Percentiles rank a stretch among this genome's conserved stretches.
Evolutionary conservation across 2,888 invertebrate genomes (phyloP).

Genomic region (Mayetiola destructor): DNA sequence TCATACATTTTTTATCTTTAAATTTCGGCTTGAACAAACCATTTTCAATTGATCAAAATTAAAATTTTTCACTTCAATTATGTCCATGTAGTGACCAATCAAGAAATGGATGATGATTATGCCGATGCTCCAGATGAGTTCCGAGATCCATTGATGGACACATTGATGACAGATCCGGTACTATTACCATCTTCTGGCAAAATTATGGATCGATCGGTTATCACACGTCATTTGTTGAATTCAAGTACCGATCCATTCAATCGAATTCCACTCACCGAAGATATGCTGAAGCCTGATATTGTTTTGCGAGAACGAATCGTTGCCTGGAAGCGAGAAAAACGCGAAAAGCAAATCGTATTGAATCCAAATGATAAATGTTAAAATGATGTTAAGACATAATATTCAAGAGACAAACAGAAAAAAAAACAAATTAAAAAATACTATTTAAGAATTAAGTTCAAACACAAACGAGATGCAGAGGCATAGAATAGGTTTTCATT

Average conservation of each 20-base stretch:
- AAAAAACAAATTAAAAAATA: no score
- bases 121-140: conserved; percentile 95
- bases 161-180: conserved; percentile 92
- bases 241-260: conserved; percentile 97
- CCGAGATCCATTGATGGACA: conserved; percentile 93
- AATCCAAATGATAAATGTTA: conserved; percentile 7
- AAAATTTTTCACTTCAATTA: conserved; percentile 19
- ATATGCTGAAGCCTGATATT: conserved; percentile 69
- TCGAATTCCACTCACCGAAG: conserved; percentile 84
- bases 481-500: neutral
- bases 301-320: conserved; percentile 77
- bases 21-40: neutral
- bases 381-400: no score
- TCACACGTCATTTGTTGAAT: conserved; percentile 84
- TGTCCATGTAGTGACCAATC: conserved; percentile 49
- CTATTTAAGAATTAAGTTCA: no score
- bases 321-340: conserved; percentile 72
- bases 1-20: conserved; percentile 8
- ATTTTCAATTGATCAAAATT: no score
- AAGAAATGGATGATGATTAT: conserved; percentile 79
- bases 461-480: neutral
- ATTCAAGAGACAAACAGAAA: neutral
- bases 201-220: conserved; percentile 88
- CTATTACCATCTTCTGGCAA: conserved; percentile 78
- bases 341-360: conserved; percentile 24